Conservation (phyloP, 2,888 invertebrate genomes). For the Erannis defoliaria region DNA sequence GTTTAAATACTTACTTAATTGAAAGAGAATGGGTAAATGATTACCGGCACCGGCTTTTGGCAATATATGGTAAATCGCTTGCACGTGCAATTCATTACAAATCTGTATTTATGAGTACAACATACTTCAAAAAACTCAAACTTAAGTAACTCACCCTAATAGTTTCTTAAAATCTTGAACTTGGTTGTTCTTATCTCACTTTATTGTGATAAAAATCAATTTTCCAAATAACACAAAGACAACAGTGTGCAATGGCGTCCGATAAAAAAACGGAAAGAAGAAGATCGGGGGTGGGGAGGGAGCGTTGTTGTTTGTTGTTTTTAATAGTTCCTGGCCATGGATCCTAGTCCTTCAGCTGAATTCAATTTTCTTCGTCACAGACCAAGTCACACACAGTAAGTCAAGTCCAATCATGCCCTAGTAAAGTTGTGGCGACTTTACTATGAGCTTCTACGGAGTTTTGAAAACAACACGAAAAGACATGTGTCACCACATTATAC, state of each 20-base stretch:
- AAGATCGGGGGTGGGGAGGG: not conserved
- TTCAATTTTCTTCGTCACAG: too few species aligned
- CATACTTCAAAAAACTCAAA: not conserved
- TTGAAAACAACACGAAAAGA: too few species aligned
- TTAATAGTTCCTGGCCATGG: too few species aligned
- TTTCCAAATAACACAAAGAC: conserved; percentile 7
- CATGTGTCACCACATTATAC: too few species aligned
- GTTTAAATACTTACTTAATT: not conserved
- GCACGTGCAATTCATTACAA: conserved; percentile 46
- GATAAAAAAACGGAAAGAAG: not conserved
- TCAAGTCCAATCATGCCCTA: too few species aligned
- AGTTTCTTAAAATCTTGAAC: not conserved
- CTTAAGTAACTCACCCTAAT: conserved; percentile 6
- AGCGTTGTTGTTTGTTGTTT: too few species aligned
- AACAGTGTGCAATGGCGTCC: conserved; percentile 21
- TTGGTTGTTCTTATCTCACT: not conserved
- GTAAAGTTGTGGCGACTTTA: too few species aligned
- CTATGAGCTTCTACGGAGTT: too few species aligned
- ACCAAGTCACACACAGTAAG: too few species aligned
- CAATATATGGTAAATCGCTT: conserved; percentile 40
- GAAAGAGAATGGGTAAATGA: not conserved
- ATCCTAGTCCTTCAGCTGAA: too few species aligned
- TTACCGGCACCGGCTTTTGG: conserved; percentile 51
- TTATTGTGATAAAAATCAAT: not conserved
- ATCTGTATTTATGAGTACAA: conserved; percentile 7